Evolutionary conservation across 2,888 invertebrate genomes (phyloP).

Genomic region (Clivina fossor): DNA sequence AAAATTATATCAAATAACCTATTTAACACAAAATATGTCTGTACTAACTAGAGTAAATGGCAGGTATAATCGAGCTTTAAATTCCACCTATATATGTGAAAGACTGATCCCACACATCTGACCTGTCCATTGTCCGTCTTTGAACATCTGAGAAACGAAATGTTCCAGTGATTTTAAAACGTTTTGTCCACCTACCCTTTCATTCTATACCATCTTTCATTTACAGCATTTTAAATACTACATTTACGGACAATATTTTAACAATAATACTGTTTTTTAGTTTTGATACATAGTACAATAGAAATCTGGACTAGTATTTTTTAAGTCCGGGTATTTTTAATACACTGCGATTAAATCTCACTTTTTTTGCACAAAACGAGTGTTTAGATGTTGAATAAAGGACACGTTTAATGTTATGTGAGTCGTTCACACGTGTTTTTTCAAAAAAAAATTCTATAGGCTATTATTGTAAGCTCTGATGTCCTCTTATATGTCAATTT

Average conservation of each 20-base stretch:
- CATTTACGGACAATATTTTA: background rate
- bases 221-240: conserved; percentile 5
- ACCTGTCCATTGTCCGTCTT: conserved; percentile 25
- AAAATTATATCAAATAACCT: background rate
- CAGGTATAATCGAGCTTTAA: too few species aligned
- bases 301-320: conserved; percentile 41
- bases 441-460: conserved; percentile 15
- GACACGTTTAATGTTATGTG: conserved; percentile 25
- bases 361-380: conserved; percentile 37
- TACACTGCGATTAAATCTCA: conserved; percentile 41
- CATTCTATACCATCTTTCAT: conserved; percentile 14
- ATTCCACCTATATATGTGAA: background rate
- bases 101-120: conserved; percentile 19
- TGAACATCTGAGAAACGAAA: conserved; percentile 21
- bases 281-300: conserved; percentile 39
- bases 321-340: conserved; percentile 39
- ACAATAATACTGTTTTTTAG: conserved; percentile 36
- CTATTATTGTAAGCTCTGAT: conserved; percentile 10
- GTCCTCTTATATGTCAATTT: conserved; percentile 25
- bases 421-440: conserved; percentile 30
- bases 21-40: background rate
- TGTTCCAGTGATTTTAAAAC: conserved; percentile 26
- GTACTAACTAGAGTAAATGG: too few species aligned
- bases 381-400: conserved; percentile 18
- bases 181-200: conserved; percentile 34